phyloP scores from a whole-genome alignment of 2,888 invertebrate species.

The Podabrus alpinus region DNA sequence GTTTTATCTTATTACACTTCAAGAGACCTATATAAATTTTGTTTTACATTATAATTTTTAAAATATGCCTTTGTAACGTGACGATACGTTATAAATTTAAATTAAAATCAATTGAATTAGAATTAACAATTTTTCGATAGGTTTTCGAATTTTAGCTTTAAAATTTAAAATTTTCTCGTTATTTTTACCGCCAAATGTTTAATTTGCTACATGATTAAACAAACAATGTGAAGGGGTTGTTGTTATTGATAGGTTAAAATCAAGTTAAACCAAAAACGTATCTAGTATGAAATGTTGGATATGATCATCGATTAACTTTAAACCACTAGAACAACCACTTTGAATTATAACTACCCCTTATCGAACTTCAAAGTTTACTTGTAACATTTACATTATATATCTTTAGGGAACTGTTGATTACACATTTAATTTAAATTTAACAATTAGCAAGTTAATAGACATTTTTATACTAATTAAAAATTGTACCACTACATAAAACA shows the following conservation, averaged over 20 bases:
- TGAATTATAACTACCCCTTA: slow-evolving; percentile 1
- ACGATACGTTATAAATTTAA: background rate
- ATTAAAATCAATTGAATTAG: background rate
- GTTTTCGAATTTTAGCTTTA: background rate
- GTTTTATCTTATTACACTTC: background rate
- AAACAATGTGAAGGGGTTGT: background rate
- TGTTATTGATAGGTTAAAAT: background rate
- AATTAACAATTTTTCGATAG: background rate
- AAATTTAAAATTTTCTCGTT: background rate
- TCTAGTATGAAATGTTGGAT: background rate
- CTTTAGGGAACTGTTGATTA: slow-evolving; percentile 1
- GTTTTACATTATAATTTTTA: background rate
- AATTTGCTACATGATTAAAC: background rate
- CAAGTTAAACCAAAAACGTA: background rate
- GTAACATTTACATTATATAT: background rate
- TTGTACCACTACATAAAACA: background rate
- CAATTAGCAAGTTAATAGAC: background rate
- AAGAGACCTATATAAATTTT: too few relatives aligned
- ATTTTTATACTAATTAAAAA: background rate
- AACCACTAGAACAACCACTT: slow-evolving; percentile 1
- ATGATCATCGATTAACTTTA: slow-evolving; percentile 1
- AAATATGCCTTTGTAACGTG: background rate
- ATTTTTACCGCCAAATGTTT: background rate
- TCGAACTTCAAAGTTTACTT: background rate
- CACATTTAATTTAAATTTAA: background rate